Evolutionary conservation across 92 coral and sea anemone species (phyloP), one percentile per base, ranked within the genome.

Genomic region (Galaxea fascicularis): DNA sequence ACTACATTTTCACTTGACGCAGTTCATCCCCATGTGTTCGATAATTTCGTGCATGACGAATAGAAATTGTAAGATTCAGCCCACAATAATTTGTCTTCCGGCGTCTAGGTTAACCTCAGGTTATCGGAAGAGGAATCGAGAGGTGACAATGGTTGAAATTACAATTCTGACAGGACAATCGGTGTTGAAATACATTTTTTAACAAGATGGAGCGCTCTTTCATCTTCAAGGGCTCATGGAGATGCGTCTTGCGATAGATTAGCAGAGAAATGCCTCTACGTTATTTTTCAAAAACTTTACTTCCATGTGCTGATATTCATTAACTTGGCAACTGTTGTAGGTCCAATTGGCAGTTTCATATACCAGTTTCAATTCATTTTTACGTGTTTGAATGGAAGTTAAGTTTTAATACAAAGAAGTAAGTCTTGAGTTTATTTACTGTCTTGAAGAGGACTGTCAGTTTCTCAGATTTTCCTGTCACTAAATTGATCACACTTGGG

Each of bases 101-200:
- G 74, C 8, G 12, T 59, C 49, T 65, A 2, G 83, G 60, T 64
- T 46, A 46, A 65, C 45, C 59, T 78, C 44, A 15, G 22, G 41
- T 63, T n/a, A 63, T 63, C 27, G 14, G 29, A 28, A 22, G 63
- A 57, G 0, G 57, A 77, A 59, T 77, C 70, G 4, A 65, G 74
- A 63, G 44, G 60, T 16, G 83, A 53, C 59, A 78, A 4, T 46
- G 73, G 46, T 24, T 65, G 45, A 18, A 62, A 63, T 78, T 67
- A 14, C 64, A 47, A 49, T 35, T 41, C 66, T 5, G 24, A 15
- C 63, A 8, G 62, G 39, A 21, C 24, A 63, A 77, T 62, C 82
- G 72, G 84, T 44, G 84, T 65, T 79, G 75, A 79, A 66, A 68
- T 30, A 79, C n/a, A 64, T 62, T 65, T 24, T 52, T 13, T 2